These are phyloP conservation scores for Eristalinus aeneus DNA, from an alignment of 2,888 invertebrate species.

Conservation along the genomic window DNA sequence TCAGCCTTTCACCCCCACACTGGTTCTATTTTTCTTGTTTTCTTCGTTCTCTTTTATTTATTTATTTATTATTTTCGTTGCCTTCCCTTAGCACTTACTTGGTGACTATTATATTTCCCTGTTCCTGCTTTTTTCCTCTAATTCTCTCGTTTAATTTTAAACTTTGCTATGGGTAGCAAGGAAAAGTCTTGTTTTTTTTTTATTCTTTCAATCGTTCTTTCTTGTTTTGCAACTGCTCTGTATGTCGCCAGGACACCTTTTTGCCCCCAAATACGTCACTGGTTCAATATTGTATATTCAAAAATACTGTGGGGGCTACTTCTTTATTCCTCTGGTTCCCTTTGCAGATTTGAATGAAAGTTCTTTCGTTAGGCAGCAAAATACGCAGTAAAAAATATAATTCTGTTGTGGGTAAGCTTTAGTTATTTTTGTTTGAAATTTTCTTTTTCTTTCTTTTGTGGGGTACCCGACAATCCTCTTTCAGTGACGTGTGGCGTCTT, in stretches of 20 bases:
- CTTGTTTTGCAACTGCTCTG: not conserved
- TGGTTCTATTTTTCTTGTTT: slow-evolving; percentile 8
- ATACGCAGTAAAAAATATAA: slow-evolving; percentile 65
- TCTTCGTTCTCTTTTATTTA: slow-evolving; percentile 6
- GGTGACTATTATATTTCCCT: slow-evolving; percentile 5
- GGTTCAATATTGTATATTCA: not conserved
- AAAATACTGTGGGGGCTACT: not conserved
- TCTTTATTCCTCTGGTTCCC: not conserved
- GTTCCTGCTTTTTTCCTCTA: not conserved
- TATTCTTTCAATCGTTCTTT: not conserved
- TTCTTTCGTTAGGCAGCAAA: slow-evolving; percentile 45
- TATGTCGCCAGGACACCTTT: slow-evolving; percentile 2
- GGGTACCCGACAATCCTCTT: not conserved
- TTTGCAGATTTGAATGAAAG: slow-evolving; percentile 22
- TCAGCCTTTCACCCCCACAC: slow-evolving; percentile 49
- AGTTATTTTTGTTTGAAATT: not conserved
- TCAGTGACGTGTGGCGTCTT: slow-evolving; percentile 7
- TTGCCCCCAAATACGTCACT: not conserved
- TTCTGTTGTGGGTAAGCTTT: slow-evolving; percentile 25
- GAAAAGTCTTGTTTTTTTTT: not conserved
- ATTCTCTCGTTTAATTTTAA: not conserved
- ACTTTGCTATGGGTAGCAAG: not conserved
- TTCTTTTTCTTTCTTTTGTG: not conserved
- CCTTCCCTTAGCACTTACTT: slow-evolving; percentile 35
- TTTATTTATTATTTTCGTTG: slow-evolving; percentile 3